phyloP scores from a whole-genome alignment of 2,797 vertebrate genomes.

The Ctenosaura bakeri region DNA sequence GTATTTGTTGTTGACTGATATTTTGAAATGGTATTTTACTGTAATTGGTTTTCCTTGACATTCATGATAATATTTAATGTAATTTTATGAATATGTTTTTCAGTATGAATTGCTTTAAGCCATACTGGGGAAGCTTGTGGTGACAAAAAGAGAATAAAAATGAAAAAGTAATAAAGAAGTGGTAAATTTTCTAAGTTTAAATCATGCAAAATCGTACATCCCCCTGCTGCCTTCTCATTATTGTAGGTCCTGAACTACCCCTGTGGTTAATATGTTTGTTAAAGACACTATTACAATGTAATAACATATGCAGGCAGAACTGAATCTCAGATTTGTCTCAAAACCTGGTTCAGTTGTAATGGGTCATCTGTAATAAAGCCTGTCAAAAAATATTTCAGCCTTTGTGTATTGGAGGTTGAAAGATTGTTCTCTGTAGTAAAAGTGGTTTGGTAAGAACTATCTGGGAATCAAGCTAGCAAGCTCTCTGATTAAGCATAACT shows the following conservation, averaged over 20 bases:
- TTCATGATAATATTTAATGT: not conserved
- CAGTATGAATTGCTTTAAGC: not conserved
- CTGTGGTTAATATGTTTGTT: not conserved
- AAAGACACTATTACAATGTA: not conserved
- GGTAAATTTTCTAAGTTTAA: not conserved
- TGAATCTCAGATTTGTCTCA: not conserved
- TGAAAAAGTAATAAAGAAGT: not conserved
- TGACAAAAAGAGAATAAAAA: not conserved
- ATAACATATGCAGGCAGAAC: not conserved
- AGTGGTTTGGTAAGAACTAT: no score
- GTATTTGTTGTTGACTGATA: not conserved
- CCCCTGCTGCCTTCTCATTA: not conserved
- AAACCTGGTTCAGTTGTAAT: not conserved
- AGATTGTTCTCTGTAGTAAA: no score
- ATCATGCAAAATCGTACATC: not conserved
- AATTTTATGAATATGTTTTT: constrained; percentile 16
- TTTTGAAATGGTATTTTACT: not conserved
- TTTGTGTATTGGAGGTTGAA: no score
- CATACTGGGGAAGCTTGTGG: not conserved
- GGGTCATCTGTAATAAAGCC: no score
- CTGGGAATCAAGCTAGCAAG: no score
- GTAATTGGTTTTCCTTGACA: not conserved
- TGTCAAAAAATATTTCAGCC: no score
- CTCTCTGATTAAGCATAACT: not conserved
- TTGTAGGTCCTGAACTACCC: no score